Evolutionary conservation across 37 sponge, comb jelly and placozoan genomes (phyloP).

Genomic region (Petrosia ficiformis): DNA sequence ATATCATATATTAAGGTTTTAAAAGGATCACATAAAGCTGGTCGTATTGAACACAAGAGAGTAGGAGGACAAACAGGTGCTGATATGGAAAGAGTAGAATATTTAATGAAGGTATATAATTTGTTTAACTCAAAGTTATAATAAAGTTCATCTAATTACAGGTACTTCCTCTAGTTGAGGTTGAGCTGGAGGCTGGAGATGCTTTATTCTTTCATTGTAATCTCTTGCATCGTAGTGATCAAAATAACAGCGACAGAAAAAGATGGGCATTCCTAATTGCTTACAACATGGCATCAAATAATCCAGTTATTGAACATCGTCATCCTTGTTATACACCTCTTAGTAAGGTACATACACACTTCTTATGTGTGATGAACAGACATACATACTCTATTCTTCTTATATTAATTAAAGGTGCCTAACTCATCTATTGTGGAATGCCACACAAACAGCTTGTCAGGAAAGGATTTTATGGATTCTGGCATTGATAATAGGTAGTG

Average conservation of each 20-base stretch:
- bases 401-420: no score
- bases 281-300: conserved; percentile 84
- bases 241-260: conserved; percentile 75
- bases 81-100: conserved; percentile 72
- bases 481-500: no score
- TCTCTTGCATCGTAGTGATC: conserved; percentile 78
- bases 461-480: conserved; percentile 59
- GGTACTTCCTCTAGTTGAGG: conserved; percentile 60
- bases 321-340: conserved; percentile 84
- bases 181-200: conserved; percentile 76
- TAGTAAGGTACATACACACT: conserved; percentile 66
- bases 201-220: conserved; percentile 89
- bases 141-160: no score
- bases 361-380: no score
- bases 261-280: conserved; percentile 91
- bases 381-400: no score
- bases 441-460: conserved; percentile 31
- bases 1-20: conserved; percentile 82
- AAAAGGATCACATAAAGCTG: conserved; percentile 73
- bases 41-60: conserved; percentile 71
- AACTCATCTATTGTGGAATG: conserved; percentile 62
- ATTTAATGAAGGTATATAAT: conserved; percentile 61
- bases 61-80: conserved; percentile 90
- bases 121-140: no score
- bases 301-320: conserved; percentile 63